Evolutionary conservation across 2,888 invertebrate species (phyloP), one percentile per base, ranked within the genome.

Genomic region (Andrena hattorfiana): DNA sequence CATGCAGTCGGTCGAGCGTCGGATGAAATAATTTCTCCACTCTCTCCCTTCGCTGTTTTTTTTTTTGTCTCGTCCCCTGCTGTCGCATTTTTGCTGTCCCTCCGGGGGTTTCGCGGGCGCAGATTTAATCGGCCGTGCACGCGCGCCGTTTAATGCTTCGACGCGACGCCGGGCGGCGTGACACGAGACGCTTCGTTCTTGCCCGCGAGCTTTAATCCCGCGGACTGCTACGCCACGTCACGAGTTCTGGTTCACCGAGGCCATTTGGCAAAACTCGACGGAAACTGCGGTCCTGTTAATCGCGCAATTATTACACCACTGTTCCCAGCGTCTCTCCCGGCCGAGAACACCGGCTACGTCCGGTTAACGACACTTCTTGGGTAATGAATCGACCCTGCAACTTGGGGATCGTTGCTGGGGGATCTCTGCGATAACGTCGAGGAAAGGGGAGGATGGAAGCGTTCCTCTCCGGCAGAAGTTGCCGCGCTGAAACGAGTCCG

Each of bases 241-340:
- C 69, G 76, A 48, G 56, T 66, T 69, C 54, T 26, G 69, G 26
- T 73, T 49, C 76, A 42, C 51, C 66, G 54, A 48, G 70, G 56
- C 72, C 77, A 72, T 83, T 83, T 80, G 76, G 76, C 59, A 76
- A 62, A 79, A 79, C 70, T 69, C 68, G 32, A 59, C 69, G 67
- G 68, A 68, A 71, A 73, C 71, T 70, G 76, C 51, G 73, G 82
- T 63, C 26, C 72, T 64, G 75, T 84, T 84, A 82, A 84, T 82
- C 49, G 82, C 78, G 48, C 84, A 72, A 84, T 84, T 84, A 79
- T 84, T 73, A 68, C 78, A 30, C 28, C 42, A 10, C 32, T 32
- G 26, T 70, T 54, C 51, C 23, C 59, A 30, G 26, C 23, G 63
- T 48, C 42, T 56, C 56, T 23, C 8, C n/a, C 20, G 54, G 60